Base-by-base conservation (phyloP, 1,140 invertebrate genomes). In the Drosophila bifasciata region DNA sequence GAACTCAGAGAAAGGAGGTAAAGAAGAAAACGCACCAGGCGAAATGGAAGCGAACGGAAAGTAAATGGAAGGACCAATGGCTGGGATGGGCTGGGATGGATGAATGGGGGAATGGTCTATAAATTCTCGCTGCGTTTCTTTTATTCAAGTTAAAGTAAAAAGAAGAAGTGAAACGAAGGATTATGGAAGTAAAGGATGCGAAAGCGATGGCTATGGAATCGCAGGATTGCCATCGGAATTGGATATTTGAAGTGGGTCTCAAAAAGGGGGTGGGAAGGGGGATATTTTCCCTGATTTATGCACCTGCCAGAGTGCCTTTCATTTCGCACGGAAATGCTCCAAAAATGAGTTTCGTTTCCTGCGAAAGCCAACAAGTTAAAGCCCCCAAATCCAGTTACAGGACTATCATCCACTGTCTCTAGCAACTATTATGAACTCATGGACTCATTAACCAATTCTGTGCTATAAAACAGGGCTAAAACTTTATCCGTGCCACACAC, bases 21-120 rank as follows among this genome's bases (percentile, higher is more conserved):
- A 9, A 28, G 7, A 7, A 25, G 1, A 7, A 1, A 25, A 25
- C 3, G 32, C 28, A 9, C 3, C 28, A 13, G 3, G 13, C n/a
- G 16, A 60, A 43, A 23, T 25, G 15, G 11, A 23, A 17, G 16
- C 21, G 52, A 52, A 53, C 13, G 23, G 13, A 72, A 62, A 76
- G 71, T 55, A 75, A 75, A 76, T 68, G 73, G 62, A 79, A 11
- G 32, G 11, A 36, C 32, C 9, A 36, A 13, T 36, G 23, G 23
- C 6, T 25, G 23, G 32, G 11, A 32, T 9, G 28, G 23, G 23
- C 6, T 25, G 23, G 32, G 11, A 32, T 9, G 28, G 28, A 32
- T 32, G 58, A 68, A 63, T 71, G 76, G 49, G 76, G 49, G 4
- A 32, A 80, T 80, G 73, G 73, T 75, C 76, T 46, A 85, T 85